Base-by-base conservation (phyloP, 2,888 invertebrate genomes). In the Lysandra bellargus region DNA sequence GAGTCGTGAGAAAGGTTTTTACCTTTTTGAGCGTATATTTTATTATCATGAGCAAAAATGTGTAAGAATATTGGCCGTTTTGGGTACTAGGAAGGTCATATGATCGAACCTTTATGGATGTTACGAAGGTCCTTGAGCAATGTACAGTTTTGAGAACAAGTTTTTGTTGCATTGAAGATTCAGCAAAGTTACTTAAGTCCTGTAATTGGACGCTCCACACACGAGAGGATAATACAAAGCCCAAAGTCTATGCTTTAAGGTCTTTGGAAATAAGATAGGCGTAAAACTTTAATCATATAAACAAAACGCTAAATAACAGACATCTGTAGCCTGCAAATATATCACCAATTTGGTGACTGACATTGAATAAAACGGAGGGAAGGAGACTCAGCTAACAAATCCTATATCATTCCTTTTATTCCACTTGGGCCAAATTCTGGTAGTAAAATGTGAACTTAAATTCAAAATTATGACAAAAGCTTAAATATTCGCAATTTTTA, bases 1-100 rank as follows among this genome's bases (percentile, higher is more conserved):
- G 33, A 33, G 33, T 69, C 69, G 33, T 69, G 37, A 69, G 69
- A 69, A 33, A 69, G 69, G 33, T 69, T 69, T 69, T 23, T 69
- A 33, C 69, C 69, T 69, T 33, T 69, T 33, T 69, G 33, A 37
- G 33, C 33, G 14, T 17, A 37, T 37, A 69, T 37, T 69, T 69
- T 69, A 69, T 69, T 33, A 69, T 37, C 69, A 9, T 33, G 33
- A 69, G 69, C 69, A 37, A 12, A 69, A 64, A 69, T 4, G 33
- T 69, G 5, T 69, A 37, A 69, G 1, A 4, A 33, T 69, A 69
- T 37, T 14, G 30, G 69, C 64, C 64, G 12, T 64, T 64, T 64
- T 30, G 23, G 64, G 9, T 64, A 64, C 23, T 30, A 30, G 4
- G 12, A 30, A 61, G 9, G 61, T 61, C 2, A 61, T n/a, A 64